phyloP scores from a whole-genome alignment of 1,140 invertebrate species.

The Sinella curviseta region DNA sequence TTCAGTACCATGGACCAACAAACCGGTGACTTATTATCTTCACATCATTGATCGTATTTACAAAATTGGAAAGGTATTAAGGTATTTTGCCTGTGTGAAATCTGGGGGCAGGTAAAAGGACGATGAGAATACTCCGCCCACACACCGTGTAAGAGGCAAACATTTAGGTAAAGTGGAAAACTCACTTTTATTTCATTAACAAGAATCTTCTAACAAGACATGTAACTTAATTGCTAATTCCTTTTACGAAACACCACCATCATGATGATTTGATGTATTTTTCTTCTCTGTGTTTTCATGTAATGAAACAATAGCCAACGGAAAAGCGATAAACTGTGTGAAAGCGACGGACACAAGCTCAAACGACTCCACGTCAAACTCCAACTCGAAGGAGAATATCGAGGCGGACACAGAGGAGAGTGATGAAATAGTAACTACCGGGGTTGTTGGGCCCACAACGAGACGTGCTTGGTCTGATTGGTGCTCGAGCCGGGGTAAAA shows the following conservation, averaged over 20 bases:
- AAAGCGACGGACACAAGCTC: conserved; percentile 52
- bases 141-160: conserved; percentile 34
- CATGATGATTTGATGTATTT: not conserved
- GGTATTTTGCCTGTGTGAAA: conserved; percentile 88
- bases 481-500: conserved; percentile 64
- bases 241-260: too few relatives aligned
- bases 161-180: conserved; percentile 21
- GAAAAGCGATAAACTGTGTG: conserved; percentile 19
- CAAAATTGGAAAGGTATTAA: conserved; percentile 90
- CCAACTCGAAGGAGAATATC: conserved; percentile 40
- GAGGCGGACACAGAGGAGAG: conserved; percentile 40
- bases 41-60: conserved; percentile 95
- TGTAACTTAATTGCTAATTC: too few relatives aligned
- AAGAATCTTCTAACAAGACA: too few relatives aligned
- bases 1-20: conserved; percentile 97
- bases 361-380: conserved; percentile 51
- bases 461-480: conserved; percentile 73
- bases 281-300: too few relatives aligned
- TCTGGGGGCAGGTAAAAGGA: conserved; percentile 33
- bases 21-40: conserved; percentile 95
- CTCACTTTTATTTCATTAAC: not conserved
- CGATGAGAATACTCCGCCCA: conserved; percentile 32
- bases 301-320: too few relatives aligned
- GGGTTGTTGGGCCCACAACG: conserved; percentile 66
- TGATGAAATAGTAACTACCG: conserved; percentile 50